These are phyloP conservation scores for Geodia barretti DNA, from an alignment of 37 sponge, comb jelly and placozoan species.

Conservation along the genomic window DNA sequence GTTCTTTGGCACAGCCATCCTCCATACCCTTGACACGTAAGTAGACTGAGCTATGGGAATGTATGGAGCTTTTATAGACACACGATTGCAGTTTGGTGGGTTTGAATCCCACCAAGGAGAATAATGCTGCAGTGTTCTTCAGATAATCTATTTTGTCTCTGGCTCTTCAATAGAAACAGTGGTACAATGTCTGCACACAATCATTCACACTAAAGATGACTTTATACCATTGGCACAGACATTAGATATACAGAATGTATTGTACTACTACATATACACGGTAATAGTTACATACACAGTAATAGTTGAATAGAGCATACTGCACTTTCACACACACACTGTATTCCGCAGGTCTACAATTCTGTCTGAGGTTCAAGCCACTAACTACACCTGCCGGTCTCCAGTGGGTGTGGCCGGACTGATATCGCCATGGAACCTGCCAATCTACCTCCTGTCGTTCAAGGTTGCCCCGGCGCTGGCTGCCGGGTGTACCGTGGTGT, in stretches of 20 bases:
- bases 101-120: neutral
- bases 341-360: slow-evolving; percentile 42
- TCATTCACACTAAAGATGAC: neutral
- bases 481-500: slow-evolving; percentile 86
- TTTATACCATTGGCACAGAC: neutral
- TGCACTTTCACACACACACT: neutral
- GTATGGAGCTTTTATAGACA: too few species aligned
- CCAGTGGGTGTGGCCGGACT: slow-evolving; percentile 91
- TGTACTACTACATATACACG: neutral
- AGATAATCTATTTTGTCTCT: neutral
- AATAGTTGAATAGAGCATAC: neutral
- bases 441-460: slow-evolving; percentile 84
- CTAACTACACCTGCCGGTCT: slow-evolving; percentile 76
- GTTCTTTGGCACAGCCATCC: slow-evolving; percentile 78
- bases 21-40: slow-evolving; percentile 71
- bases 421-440: slow-evolving; percentile 97
- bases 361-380: slow-evolving; percentile 48
- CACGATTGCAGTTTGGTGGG: too few species aligned
- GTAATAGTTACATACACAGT: neutral
- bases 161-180: neutral
- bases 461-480: slow-evolving; percentile 93
- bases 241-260: neutral
- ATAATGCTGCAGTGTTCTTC: neutral
- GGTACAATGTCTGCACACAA: too few species aligned
- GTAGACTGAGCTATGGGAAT: too few species aligned